Conservation (phyloP, 2,113 vertebrate species). For the Spheniscus mendiculus region DNA sequence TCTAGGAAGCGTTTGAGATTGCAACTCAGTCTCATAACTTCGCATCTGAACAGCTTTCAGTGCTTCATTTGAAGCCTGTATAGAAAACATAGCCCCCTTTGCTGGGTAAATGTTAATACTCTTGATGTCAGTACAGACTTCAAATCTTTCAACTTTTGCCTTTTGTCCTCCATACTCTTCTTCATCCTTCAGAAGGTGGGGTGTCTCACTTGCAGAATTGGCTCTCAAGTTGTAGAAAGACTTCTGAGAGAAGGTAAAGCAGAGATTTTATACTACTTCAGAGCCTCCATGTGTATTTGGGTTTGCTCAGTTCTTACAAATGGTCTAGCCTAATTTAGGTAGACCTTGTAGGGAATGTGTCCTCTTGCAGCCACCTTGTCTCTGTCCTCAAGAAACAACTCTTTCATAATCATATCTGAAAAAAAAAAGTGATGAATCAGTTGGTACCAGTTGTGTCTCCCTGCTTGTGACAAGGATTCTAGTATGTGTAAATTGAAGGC, state of each 20-base stretch:
- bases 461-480: background rate
- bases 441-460: background rate
- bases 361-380: background rate
- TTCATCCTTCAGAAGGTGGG: background rate
- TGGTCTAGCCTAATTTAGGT: background rate
- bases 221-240: background rate
- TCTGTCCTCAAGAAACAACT: background rate
- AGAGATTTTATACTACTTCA: background rate
- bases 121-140: background rate
- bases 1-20: background rate
- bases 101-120: background rate
- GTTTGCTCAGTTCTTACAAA: background rate
- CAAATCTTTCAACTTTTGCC: background rate
- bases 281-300: background rate
- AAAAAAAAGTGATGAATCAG: background rate
- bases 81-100: background rate
- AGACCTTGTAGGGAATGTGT: background rate
- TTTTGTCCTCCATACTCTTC: background rate
- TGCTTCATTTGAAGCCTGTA: background rate
- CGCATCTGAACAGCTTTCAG: background rate
- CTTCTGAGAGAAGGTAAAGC: background rate
- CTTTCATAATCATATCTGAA: background rate
- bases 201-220: background rate
- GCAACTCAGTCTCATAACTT: background rate
- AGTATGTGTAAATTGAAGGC: background rate